phyloP scores from a whole-genome alignment of 2,888 invertebrate genomes.

The Dynastes tityus region DNA sequence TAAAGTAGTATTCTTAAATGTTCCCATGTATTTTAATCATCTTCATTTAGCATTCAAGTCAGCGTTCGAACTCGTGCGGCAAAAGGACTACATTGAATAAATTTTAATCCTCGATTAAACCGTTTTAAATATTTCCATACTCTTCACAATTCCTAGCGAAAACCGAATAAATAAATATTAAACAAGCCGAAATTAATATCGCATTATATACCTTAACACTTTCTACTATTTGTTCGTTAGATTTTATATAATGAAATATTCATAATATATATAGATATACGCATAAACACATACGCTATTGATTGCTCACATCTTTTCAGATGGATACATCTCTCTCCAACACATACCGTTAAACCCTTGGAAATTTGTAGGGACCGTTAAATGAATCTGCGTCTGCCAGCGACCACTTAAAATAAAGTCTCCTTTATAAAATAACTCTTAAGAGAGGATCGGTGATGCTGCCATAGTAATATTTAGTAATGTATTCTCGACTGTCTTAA shows the following conservation, averaged over 20 bases:
- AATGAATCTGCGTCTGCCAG: slow-evolving; percentile 53
- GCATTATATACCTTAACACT: too few relatives aligned
- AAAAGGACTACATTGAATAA: background rate
- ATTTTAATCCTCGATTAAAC: slow-evolving; percentile 2
- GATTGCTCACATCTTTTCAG: slow-evolving; percentile 14
- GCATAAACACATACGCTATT: background rate
- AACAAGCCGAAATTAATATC: too few relatives aligned
- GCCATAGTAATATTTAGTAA: background rate
- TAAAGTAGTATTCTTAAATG: too few relatives aligned
- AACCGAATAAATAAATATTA: too few relatives aligned
- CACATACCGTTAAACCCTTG: slow-evolving; percentile 61
- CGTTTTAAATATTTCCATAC: background rate
- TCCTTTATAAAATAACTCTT: slow-evolving; percentile 20
- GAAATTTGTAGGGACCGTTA: slow-evolving; percentile 64
- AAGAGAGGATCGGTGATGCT: background rate
- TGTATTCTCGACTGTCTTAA: background rate
- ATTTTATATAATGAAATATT: too few relatives aligned
- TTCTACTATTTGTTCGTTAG: too few relatives aligned
- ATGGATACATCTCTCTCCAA: slow-evolving; percentile 36
- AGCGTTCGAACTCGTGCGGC: background rate
- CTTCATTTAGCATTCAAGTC: slow-evolving; percentile 1
- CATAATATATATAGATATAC: too few relatives aligned
- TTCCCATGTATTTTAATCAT: background rate
- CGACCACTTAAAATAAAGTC: slow-evolving; percentile 10
- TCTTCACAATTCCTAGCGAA: too few relatives aligned